A percentile compares a stretch with the other conserved stretches of the same genome.
phyloP scores from a whole-genome alignment of 2,888 invertebrate species.

The Diaphora mendica region DNA sequence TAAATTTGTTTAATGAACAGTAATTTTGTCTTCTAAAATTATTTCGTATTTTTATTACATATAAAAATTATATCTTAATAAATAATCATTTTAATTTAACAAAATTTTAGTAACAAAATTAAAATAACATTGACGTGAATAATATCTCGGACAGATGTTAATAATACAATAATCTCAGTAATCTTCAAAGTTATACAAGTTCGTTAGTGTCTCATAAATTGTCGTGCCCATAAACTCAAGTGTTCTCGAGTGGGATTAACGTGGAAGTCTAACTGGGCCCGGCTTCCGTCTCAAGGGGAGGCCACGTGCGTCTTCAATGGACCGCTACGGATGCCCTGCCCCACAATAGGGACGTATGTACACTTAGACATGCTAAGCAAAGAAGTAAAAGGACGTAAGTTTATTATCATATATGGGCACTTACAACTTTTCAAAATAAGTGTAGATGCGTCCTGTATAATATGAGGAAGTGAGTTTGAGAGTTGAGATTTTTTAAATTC shows the following conservation, averaged over 20 bases:
- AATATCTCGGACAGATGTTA: not conserved
- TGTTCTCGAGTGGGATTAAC: constrained; percentile 56
- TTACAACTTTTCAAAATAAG: constrained; percentile 40
- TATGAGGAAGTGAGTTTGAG: constrained; percentile 50
- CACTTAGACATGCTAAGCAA: constrained; percentile 55
- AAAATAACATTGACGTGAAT: not conserved
- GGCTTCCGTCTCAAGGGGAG: constrained; percentile 74
- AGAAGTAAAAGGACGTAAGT: constrained; percentile 36
- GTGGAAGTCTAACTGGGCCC: constrained; percentile 57
- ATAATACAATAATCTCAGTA: not conserved
- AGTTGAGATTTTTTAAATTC: constrained; percentile 41
- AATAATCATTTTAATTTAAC: too few species aligned
- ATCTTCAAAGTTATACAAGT: not conserved
- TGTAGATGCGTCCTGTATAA: constrained; percentile 43
- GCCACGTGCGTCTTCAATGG: constrained; percentile 82
- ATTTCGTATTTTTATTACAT: not conserved
- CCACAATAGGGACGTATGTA: constrained; percentile 64
- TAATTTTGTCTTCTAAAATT: too few species aligned
- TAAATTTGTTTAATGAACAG: too few species aligned
- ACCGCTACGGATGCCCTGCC: constrained; percentile 73
- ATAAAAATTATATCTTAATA: not conserved
- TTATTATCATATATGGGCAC: constrained; percentile 23
- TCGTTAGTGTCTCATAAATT: constrained; percentile 25
- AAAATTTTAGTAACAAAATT: not conserved
- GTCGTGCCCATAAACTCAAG: constrained; percentile 45